These are phyloP conservation scores for Podargus strigoides DNA, from an alignment of 2,797 vertebrate genomes.

Conservation along the genomic window DNA sequence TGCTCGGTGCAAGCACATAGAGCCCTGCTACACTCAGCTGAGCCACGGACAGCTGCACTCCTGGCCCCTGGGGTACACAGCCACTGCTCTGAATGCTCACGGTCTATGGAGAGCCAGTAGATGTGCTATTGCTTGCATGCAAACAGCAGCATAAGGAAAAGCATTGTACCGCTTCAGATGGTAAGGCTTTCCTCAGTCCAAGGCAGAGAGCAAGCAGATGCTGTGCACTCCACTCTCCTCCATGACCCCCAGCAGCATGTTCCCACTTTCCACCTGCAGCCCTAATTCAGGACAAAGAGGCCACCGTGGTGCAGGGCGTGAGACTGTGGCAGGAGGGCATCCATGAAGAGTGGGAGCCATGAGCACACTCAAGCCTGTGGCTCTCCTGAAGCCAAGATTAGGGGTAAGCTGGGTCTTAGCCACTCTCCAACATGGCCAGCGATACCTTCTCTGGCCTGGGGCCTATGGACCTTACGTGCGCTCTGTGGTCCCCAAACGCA, in stretches of 20 bases:
- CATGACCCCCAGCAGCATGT: neutral
- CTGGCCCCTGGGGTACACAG: neutral
- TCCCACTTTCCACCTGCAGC: neutral
- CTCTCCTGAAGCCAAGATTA: neutral
- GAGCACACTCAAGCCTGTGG: neutral
- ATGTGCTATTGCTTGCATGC: neutral
- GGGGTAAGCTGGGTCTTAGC: neutral
- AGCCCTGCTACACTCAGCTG: neutral
- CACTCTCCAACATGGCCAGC: neutral
- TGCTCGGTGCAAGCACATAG: neutral
- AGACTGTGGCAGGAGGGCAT: neutral
- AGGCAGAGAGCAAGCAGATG: neutral
- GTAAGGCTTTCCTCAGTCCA: neutral
- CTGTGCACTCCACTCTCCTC: neutral
- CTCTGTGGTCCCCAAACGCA: neutral
- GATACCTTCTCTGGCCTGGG: neutral
- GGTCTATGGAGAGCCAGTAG: neutral
- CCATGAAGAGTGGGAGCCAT: neutral
- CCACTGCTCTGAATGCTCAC: neutral
- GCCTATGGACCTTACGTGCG: neutral
- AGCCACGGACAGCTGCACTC: neutral
- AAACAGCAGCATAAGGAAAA: neutral
- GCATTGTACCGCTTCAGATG: neutral
- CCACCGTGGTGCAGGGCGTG: neutral
- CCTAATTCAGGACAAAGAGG: neutral